Conservation (phyloP, 2,113 vertebrate species). For the Struthidea cinerea region DNA sequence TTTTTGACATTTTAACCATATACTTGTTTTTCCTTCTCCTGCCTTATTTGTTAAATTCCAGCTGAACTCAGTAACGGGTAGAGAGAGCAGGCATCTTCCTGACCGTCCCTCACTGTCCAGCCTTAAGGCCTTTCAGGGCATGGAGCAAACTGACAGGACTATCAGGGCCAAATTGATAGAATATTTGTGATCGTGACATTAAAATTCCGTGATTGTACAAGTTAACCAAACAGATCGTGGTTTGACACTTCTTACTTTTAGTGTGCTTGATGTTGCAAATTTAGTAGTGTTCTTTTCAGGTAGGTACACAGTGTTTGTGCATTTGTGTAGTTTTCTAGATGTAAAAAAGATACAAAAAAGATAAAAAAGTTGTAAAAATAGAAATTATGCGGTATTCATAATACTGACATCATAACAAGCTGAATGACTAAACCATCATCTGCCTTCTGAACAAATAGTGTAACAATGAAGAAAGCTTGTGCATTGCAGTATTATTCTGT, state of each 20-base stretch:
- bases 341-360: background rate
- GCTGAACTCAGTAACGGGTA: background rate
- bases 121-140: background rate
- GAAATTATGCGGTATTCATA: background rate
- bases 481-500: background rate
- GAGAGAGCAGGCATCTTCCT: background rate
- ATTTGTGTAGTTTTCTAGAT: background rate
- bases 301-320: background rate
- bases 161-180: background rate
- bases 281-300: background rate
- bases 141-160: background rate
- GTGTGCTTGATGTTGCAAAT: background rate
- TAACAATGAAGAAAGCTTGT: background rate
- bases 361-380: background rate
- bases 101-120: background rate
- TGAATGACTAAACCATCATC: background rate
- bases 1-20: background rate
- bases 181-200: background rate
- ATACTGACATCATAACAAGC: background rate
- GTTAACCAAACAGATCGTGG: background rate
- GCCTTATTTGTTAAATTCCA: background rate
- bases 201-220: background rate
- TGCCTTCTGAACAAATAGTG: background rate
- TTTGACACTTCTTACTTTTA: background rate
- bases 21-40: background rate